Evolutionary conservation across 2,888 invertebrate species (phyloP).

Genomic region (Panopea generosa): DNA sequence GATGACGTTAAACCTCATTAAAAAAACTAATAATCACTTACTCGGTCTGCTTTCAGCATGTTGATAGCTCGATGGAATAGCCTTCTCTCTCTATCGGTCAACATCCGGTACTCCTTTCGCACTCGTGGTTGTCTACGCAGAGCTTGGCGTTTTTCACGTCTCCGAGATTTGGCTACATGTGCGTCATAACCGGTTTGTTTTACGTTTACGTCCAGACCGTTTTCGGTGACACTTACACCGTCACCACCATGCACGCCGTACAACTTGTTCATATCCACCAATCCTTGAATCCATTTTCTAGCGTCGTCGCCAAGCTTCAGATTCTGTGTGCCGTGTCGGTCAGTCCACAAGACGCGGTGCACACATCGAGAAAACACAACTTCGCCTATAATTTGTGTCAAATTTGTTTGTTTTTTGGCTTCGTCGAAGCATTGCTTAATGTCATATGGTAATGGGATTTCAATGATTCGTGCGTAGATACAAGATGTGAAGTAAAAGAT

Average conservation of each 20-base stretch:
- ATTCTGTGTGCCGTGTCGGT: neutral
- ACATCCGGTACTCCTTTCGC: slow-evolving; percentile 70
- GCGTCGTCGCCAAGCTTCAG: slow-evolving; percentile 32
- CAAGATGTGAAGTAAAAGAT: slow-evolving; percentile 34
- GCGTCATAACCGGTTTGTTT: neutral
- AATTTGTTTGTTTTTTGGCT: slow-evolving; percentile 15
- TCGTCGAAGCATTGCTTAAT: slow-evolving; percentile 33
- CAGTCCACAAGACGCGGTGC: slow-evolving; percentile 36
- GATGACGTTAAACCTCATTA: too few species aligned
- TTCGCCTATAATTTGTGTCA: slow-evolving; percentile 30
- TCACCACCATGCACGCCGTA: slow-evolving; percentile 11
- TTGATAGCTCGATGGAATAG: slow-evolving; percentile 69
- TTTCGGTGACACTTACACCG: neutral
- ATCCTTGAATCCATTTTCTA: slow-evolving; percentile 38
- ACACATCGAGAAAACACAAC: slow-evolving; percentile 48
- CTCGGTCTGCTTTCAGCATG: slow-evolving; percentile 68
- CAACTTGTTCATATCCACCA: slow-evolving; percentile 39
- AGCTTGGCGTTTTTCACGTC: neutral
- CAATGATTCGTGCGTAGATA: slow-evolving; percentile 36
- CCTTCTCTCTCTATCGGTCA: slow-evolving; percentile 60
- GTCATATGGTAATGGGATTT: slow-evolving; percentile 31
- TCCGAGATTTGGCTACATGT: neutral
- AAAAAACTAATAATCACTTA: slow-evolving; percentile 21
- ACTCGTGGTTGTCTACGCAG: slow-evolving; percentile 49
- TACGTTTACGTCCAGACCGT: neutral